These are phyloP conservation scores for Orthonevra nobilis DNA, from an alignment of 2,888 invertebrate species.

Conservation along the genomic window DNA sequence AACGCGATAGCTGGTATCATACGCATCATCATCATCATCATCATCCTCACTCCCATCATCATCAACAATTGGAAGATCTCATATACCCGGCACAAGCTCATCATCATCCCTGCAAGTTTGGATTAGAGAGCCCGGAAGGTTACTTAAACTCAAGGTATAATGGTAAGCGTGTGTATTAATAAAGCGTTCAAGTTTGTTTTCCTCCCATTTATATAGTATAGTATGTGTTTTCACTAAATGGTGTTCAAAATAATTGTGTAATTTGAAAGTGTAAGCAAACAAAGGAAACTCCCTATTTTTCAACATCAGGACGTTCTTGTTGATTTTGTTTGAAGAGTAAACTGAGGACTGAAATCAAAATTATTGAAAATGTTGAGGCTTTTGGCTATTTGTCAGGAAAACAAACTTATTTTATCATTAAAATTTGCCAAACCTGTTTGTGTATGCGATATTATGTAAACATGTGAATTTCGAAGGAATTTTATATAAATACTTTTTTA, in stretches of 20 bases:
- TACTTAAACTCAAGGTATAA: constrained; percentile 80
- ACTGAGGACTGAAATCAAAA: neutral
- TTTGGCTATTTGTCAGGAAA: constrained; percentile 22
- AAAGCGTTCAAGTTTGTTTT: constrained; percentile 60
- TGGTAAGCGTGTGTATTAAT: constrained; percentile 76
- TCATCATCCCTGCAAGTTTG: constrained; percentile 75
- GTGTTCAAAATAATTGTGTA: constrained; percentile 22
- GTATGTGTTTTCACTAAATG: neutral
- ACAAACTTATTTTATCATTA: constrained; percentile 38
- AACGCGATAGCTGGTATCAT: constrained; percentile 75
- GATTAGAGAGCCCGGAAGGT: constrained; percentile 78
- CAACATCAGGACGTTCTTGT: too few species aligned
- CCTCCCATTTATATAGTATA: constrained; percentile 6
- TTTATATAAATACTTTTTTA: too few species aligned
- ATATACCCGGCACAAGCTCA: constrained; percentile 76
- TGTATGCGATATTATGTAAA: too few species aligned
- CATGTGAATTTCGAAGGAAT: too few species aligned
- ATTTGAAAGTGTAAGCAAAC: constrained; percentile 52
- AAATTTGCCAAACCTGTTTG: constrained; percentile 10
- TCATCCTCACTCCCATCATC: constrained; percentile 71
- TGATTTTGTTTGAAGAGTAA: too few species aligned
- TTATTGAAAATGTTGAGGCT: constrained; percentile 39
- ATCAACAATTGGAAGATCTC: constrained; percentile 77
- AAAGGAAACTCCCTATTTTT: too few species aligned
- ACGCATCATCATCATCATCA: constrained; percentile 72